Percentiles rank a stretch among this genome's conserved stretches.
Evolutionary conservation across 1,140 invertebrate species (phyloP).

Genomic region (Microplitis demolitor): DNA sequence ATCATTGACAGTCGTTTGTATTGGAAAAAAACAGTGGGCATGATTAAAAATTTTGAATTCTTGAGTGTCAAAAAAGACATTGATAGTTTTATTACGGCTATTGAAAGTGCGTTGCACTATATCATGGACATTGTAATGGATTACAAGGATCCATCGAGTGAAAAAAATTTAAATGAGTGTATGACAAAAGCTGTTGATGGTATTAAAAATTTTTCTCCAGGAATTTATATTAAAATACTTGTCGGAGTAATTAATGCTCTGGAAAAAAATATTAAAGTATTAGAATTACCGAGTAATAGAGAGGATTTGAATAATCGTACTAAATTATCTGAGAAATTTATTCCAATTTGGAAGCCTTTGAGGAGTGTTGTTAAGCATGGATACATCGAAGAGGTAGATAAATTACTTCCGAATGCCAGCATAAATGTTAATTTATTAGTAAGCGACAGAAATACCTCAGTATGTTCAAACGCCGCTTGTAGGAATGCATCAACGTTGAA

Average conservation of each 20-base stretch:
- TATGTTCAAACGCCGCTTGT: slow-evolving; percentile 33
- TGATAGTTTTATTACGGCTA: slow-evolving; percentile 32
- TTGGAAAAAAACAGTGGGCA: slow-evolving; percentile 51
- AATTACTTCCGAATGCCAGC: slow-evolving; percentile 41
- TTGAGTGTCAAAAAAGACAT: slow-evolving; percentile 39
- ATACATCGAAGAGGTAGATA: slow-evolving; percentile 30
- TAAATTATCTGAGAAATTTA: slow-evolving; percentile 38
- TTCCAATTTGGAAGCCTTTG: slow-evolving; percentile 49
- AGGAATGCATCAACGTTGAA: slow-evolving; percentile 32
- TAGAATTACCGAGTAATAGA: slow-evolving; percentile 40
- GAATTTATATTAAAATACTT: slow-evolving; percentile 40
- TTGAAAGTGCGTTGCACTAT: slow-evolving; percentile 43
- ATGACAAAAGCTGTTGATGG: slow-evolving; percentile 39
- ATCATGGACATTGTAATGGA: slow-evolving; percentile 47
- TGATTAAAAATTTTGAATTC: slow-evolving; percentile 46
- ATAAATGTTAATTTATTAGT: slow-evolving; percentile 51
- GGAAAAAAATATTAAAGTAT: slow-evolving; percentile 40
- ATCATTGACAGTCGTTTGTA: slow-evolving; percentile 43
- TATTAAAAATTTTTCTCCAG: slow-evolving; percentile 39
- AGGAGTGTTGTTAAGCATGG: slow-evolving; percentile 38
- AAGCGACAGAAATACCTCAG: slow-evolving; percentile 25
- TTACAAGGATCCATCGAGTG: slow-evolving; percentile 42
- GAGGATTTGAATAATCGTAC: slow-evolving; percentile 39
- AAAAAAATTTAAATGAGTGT: slow-evolving; percentile 35
- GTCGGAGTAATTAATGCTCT: slow-evolving; percentile 40